Base-by-base conservation (phyloP, 2,113 vertebrate species). In the Sitta europaea region DNA sequence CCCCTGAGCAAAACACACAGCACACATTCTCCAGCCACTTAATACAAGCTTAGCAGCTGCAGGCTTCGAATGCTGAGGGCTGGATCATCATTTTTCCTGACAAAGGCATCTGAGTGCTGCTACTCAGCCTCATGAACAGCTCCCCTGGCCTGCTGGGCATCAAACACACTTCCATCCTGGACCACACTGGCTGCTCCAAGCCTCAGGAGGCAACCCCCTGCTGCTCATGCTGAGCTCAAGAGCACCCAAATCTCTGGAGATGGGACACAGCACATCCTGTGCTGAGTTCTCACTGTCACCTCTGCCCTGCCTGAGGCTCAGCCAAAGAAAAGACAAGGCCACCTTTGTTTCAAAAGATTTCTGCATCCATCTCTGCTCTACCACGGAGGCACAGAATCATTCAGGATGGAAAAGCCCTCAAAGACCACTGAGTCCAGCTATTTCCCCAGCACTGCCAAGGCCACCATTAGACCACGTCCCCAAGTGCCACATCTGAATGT, bases 11-110 rank as follows among this genome's bases (percentile, higher is more conserved):
- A 68, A 89, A 47, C 63, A 61, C 66, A 63, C 79, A 66, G 23
- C 65, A 24, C 20, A 2, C 90, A 93, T 94, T 94, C 92, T 83
- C 31, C 91, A 94, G 89, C 82, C 97, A 96, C 95, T 96, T 93
- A 70, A 88, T 62, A 73, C 50, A 71, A 77, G 93, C 92, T 97
- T 93, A 97, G 94, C 96, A 96, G 95, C 96, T 97, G 94, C 96
- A 82, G 57, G 77, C 76, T 84, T 79, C 1, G 5, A 55, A 93
- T 95, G 86, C 88, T 94, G 55, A 71, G 63, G 47, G 68, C 86
- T 59, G 62, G 85, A 76, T 33, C 14, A 2, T 63, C 19, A 35
- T 78, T 93, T 86, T 73, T 66, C 81, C 78, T 50, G 51, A 40
- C 68, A 91, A 75, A 94, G 74, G 67, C 78, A 94, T 54, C 70